Percentiles rank a stretch among this genome's conserved stretches.
Evolutionary conservation across 2,797 vertebrate genomes (phyloP).

Genomic region (Fringilla coelebs): DNA sequence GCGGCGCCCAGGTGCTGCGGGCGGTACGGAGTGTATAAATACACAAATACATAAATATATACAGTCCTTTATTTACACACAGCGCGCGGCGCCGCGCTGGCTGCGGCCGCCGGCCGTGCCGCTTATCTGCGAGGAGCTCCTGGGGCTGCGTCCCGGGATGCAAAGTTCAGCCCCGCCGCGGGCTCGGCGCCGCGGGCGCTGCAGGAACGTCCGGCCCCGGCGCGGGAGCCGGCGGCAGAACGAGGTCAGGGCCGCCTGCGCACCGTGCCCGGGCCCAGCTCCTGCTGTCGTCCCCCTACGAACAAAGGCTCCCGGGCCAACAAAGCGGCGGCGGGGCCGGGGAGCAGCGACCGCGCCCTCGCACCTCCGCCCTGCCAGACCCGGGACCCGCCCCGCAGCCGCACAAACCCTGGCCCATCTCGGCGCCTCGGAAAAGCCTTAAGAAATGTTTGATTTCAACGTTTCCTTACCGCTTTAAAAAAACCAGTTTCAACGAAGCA

Average conservation of each 20-base stretch:
- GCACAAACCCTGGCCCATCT: accelerated
- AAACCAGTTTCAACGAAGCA: too few relatives aligned
- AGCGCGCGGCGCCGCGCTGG: background rate
- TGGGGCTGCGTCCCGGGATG: background rate
- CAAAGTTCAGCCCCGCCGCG: background rate
- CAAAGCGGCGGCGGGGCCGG: background rate
- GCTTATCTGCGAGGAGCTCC: background rate
- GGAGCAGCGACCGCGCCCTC: background rate
- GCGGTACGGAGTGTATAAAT: background rate
- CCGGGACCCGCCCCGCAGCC: background rate
- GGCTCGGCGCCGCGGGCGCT: background rate
- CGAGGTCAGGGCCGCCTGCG: accelerated
- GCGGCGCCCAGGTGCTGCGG: background rate
- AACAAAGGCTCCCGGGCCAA: background rate
- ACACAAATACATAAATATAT: background rate
- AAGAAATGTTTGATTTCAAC: accelerated
- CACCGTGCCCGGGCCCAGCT: accelerated
- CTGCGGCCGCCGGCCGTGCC: background rate
- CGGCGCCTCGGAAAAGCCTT: background rate
- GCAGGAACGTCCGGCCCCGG: accelerated
- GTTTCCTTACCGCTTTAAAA: background rate
- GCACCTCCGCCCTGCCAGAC: background rate
- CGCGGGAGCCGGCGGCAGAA: background rate
- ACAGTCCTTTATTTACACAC: accelerated
- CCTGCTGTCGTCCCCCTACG: background rate